Base-by-base conservation (phyloP, 2,888 invertebrate genomes). In the Heliothis peltigera region DNA sequence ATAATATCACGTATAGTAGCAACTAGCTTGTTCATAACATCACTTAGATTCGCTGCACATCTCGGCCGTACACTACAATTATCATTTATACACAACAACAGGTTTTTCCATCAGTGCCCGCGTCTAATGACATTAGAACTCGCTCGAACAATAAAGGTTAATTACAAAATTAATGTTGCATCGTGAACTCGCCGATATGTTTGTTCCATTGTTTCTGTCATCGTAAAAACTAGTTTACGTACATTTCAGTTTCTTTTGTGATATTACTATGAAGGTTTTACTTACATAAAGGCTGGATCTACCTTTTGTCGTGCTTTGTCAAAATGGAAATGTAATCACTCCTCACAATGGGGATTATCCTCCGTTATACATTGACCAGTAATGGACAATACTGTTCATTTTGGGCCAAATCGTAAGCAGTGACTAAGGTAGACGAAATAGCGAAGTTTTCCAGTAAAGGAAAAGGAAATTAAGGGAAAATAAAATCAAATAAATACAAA, bases 121-220 rank as follows among this genome's bases (percentile, higher is more conserved):
- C 52, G 39, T 61, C 55, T 60, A 75, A 64, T 77, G 78, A 47
- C 74, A 73, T 77, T 77, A 77, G 47, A 64, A 73, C 63, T 64
- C 22, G 57, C 55, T 77, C 19, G 32, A 64, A 75, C 78, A 78
- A 77, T 75, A 75, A 77, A 74, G 61, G 67, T 78, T 75, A 78
- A 68, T 75, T 68, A 39, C 59, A 46, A 74, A n/a, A 64, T 61
- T 59, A 68, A 74, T 68, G 69, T 66, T 73, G 74, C 59, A 46
- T 57, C 74, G 43, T 60, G 59, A 60, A 72, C 53, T 70, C 28
- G 8, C 44, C 58, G 47, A 46, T 73, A 51, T 48, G 43, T 57
- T 70, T 44, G 52, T 59, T 63, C 72, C 39, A 77, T 73, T 77
- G 77, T 77, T 73, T 32, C 10, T 17, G 22, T 28, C 17, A 47